Evolutionary conservation across 2,113 vertebrate genomes (phyloP).

Genomic region (Psilopsiagon aymara): DNA sequence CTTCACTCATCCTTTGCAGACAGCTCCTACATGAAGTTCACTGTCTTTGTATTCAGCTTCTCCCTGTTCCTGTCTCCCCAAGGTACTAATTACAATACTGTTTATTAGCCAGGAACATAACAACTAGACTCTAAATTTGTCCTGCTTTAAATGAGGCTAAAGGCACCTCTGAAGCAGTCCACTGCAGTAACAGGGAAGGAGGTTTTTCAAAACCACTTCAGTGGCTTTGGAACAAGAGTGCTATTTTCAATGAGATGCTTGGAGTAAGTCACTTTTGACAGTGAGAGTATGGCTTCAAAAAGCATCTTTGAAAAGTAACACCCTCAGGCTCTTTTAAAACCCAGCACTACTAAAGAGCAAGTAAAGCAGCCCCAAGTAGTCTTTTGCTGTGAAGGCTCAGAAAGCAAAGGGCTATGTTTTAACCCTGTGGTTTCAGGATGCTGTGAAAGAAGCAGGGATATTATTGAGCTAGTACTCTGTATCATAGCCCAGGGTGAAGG

Average conservation of each 20-base stretch:
- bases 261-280: neutral
- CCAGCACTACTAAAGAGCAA: neutral
- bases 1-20: neutral
- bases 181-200: neutral
- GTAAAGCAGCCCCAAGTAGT: neutral
- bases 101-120: constrained; percentile 19
- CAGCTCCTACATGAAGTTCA: neutral
- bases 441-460: neutral
- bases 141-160: neutral
- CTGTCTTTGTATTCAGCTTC: neutral
- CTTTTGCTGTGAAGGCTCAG: neutral
- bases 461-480: neutral
- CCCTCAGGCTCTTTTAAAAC: constrained; percentile 10
- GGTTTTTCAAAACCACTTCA: constrained; percentile 11
- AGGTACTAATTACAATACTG: constrained; percentile 20
- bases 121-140: neutral
- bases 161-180: neutral
- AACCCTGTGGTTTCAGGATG: neutral
- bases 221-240: neutral
- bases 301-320: constrained; percentile 5
- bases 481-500: neutral
- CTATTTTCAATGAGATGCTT: constrained; percentile 15
- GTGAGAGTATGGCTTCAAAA: neutral
- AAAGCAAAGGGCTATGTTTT: neutral
- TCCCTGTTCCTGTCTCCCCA: neutral